These are phyloP conservation scores for Ptyas mucosa DNA, from an alignment of 2,113 vertebrate genomes.

Conservation along the genomic window DNA sequence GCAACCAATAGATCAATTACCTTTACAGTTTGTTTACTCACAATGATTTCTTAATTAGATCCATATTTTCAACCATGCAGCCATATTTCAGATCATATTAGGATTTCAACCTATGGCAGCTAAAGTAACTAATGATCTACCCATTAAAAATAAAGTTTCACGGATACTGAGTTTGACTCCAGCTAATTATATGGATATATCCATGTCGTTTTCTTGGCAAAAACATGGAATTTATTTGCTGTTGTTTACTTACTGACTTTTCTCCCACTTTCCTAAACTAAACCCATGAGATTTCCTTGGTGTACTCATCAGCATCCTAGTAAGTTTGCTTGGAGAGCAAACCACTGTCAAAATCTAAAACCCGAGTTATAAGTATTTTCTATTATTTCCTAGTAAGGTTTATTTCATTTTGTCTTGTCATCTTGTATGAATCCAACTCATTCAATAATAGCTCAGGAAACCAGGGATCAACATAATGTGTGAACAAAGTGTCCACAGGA, in stretches of 20 bases:
- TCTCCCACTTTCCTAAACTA: background rate
- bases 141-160: background rate
- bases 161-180: background rate
- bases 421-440: background rate
- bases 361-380: too few species aligned
- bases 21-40: background rate
- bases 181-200: background rate
- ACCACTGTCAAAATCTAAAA: too few species aligned
- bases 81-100: background rate
- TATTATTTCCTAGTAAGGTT: background rate
- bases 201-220: background rate
- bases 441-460: background rate
- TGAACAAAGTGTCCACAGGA: background rate
- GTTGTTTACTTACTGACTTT: background rate
- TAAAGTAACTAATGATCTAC: background rate
- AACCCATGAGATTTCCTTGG: background rate
- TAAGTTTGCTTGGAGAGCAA: background rate
- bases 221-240: background rate
- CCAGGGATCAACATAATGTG: background rate
- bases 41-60: background rate
- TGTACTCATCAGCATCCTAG: background rate
- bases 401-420: background rate
- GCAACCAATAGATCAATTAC: background rate
- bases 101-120: background rate
- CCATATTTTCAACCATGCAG: background rate